Evolutionary conservation across 2,888 invertebrate genomes (phyloP), one percentile per base, ranked within the genome.

Genomic region (Orthonychiurus folsomi): DNA sequence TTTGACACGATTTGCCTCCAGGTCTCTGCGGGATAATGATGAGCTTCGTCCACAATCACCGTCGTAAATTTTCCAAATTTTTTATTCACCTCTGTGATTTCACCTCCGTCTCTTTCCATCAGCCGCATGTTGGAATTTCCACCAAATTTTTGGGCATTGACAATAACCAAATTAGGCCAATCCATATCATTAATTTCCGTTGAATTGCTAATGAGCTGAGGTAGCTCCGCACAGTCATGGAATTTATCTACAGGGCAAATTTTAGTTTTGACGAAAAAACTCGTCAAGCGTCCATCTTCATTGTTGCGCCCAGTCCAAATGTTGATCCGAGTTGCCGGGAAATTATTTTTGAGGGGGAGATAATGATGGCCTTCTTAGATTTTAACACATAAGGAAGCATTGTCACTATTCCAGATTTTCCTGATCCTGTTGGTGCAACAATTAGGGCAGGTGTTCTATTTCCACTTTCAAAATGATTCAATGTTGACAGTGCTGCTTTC

Each of bases 41-140:
- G 64, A 18, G 64, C 64, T 25, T 63, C 65, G 20, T 65, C 65
- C 1, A 65, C 65, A 21, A 65, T 65, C 1, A 63, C 9, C 1
- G 59, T 58, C 25, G 63, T 58, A 52, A 63, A 63, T 15, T 27
- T 2, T 9, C 25, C 3, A 12, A 63, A 60, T 12, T 58, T 52
- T 1, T 53, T 21, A 37, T 25, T 37, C 5, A 58, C 55, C 24
- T 65, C 24, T 18, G 23, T n/a, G 1, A 55, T 12, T 21, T 54
- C 48, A 12, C 23, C 37, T 27, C 47, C 50, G 20, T 61, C 21
- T 2, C 24, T 23, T 18, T 54, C 12, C 1, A 12, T 37, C 18
- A 63, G 24, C 20, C 59, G 63, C 2, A 50, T 24, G 1, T 24
- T 56, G 1, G 57, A 50, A 21, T 28, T n/a, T 5, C 65, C 65